Conservation (phyloP, 2,113 vertebrate species). For the Colistium nudipinnis region DNA sequence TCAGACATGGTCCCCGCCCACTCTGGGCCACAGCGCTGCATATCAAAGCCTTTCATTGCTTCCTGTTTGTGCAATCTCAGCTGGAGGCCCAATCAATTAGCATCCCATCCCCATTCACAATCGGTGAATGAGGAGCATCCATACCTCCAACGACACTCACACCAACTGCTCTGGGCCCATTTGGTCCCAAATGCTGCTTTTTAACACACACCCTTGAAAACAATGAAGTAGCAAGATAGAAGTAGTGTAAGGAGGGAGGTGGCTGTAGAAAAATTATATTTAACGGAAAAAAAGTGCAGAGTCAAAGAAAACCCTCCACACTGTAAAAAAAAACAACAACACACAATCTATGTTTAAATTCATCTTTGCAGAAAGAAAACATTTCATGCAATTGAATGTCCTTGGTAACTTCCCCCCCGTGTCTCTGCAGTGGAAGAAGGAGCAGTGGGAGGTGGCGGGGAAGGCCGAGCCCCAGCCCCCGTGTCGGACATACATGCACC, state of each 20-base stretch:
- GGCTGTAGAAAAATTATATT: no score
- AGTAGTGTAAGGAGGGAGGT: neutral
- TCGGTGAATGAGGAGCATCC: constrained; percentile 79
- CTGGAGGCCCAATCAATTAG: constrained; percentile 75
- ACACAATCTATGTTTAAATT: no score
- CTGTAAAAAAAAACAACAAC: no score
- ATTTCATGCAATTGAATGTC: no score
- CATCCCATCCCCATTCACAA: constrained; percentile 74
- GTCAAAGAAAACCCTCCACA: no score
- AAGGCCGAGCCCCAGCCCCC: constrained; percentile 89
- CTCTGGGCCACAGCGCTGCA: constrained; percentile 59
- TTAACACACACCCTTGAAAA: constrained; percentile 41
- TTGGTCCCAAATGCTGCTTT: constrained; percentile 52
- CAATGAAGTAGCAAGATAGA: constrained; percentile 8
- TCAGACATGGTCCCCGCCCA: constrained; percentile 61
- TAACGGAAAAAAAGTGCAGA: no score
- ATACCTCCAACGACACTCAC: constrained; percentile 39
- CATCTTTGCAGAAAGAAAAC: no score
- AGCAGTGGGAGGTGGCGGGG: constrained; percentile 88
- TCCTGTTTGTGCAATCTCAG: constrained; percentile 78
- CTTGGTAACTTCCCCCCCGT: neutral
- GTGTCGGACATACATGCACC: constrained; percentile 86
- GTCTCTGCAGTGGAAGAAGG: constrained; percentile 87
- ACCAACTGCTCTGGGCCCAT: constrained; percentile 46
- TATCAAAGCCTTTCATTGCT: constrained; percentile 78